Percentiles rank a stretch among this genome's conserved stretches.
Evolutionary conservation across 2,888 invertebrate genomes (phyloP).

Genomic region (Chironomus riparius): DNA sequence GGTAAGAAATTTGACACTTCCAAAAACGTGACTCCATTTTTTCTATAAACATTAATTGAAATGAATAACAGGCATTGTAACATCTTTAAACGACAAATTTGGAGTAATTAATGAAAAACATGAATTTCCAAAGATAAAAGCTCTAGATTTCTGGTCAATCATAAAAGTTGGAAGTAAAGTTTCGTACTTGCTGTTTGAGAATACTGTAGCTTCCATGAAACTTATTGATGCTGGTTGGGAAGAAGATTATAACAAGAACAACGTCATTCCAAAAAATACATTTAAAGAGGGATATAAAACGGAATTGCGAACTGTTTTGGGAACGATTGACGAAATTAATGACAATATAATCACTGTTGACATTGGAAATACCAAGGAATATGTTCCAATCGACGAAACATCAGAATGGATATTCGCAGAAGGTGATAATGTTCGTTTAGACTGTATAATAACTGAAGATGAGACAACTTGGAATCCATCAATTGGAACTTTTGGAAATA

Average conservation of each 20-base stretch:
- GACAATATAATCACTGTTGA: background rate
- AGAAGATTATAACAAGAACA: background rate
- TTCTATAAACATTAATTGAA: too few species aligned
- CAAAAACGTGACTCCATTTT: background rate
- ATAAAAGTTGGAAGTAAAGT: slow-evolving; percentile 1
- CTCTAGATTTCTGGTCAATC: background rate
- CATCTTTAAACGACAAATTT: background rate
- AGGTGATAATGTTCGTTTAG: slow-evolving; percentile 1
- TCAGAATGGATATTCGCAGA: background rate
- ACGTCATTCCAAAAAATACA: background rate
- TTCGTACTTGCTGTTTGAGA: background rate
- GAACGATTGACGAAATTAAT: background rate
- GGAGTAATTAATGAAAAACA: slow-evolving; percentile 5
- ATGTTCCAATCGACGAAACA: background rate
- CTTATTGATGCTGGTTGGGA: background rate
- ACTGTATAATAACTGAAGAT: slow-evolving; percentile 6
- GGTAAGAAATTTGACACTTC: background rate
- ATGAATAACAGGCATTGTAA: background rate
- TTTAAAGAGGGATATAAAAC: background rate
- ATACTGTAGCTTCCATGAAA: background rate
- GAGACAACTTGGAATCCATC: background rate
- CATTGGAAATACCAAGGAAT: background rate
- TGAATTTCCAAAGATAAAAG: background rate
- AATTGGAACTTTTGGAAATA: background rate
- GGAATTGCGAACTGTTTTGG: background rate